Conservation (phyloP, 2,113 vertebrate species). For the Phylloscopus whistleri region DNA sequence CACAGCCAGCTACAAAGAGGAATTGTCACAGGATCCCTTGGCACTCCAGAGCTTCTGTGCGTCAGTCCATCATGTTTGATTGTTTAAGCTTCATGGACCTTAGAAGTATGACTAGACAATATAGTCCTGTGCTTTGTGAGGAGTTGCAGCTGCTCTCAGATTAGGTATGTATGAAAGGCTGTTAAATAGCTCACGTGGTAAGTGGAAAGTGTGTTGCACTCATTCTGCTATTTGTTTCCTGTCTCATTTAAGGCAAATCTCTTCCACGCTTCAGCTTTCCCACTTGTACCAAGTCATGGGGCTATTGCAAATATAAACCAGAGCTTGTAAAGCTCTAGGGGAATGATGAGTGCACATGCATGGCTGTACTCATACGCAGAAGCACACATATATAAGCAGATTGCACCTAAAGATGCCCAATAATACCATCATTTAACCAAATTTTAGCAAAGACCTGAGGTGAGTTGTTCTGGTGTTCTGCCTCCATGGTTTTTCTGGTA, state of each 20-base stretch:
- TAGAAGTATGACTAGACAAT: background rate
- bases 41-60: background rate
- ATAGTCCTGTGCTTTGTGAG: background rate
- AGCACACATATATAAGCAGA: fast-evolving
- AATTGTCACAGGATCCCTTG: background rate
- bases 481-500: background rate
- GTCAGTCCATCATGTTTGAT: background rate
- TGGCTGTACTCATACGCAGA: background rate
- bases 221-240: background rate
- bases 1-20: background rate
- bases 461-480: background rate
- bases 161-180: background rate
- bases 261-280: background rate
- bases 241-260: background rate
- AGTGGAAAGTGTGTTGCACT: background rate
- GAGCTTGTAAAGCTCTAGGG: background rate
- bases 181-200: background rate
- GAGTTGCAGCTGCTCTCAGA: background rate
- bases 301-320: background rate
- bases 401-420: background rate
- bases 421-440: background rate
- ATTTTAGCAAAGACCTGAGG: background rate
- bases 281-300: background rate
- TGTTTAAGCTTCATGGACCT: background rate
- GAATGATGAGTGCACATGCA: background rate